A percentile compares a stretch with the other conserved stretches of the same genome.
These are phyloP conservation scores for Phallusia fumigata DNA, from an alignment of 23 tunicate species.

Conservation along the genomic window DNA sequence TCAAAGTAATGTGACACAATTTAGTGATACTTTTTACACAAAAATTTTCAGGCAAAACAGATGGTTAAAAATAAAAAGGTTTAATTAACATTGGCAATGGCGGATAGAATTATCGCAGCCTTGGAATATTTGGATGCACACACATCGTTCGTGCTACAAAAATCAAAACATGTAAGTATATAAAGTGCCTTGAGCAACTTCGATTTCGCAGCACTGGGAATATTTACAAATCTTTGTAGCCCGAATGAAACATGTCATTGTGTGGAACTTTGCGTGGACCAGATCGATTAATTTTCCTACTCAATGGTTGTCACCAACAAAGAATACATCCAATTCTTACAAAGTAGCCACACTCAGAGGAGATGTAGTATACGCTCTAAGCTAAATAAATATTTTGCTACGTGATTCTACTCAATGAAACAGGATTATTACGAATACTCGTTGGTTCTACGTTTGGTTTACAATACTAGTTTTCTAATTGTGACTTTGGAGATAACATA, in stretches of 20 bases:
- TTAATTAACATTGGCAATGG: slow-evolving; percentile 27
- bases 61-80: background rate
- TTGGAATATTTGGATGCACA: slow-evolving; percentile 78
- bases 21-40: background rate
- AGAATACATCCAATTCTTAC: background rate
- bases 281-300: background rate
- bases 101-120: slow-evolving; percentile 77
- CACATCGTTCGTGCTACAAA: slow-evolving; percentile 31
- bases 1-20: no score
- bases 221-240: no score
- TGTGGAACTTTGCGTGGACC: background rate
- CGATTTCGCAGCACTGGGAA: no score
- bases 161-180: slow-evolving; percentile 38
- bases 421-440: background rate
- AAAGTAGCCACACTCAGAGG: background rate
- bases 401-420: background rate
- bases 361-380: background rate
- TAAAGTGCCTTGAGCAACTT: background rate
- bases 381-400: background rate
- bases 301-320: slow-evolving; percentile 3
- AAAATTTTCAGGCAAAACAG: background rate
- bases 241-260: background rate
- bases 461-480: no score
- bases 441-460: no score
- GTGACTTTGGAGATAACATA: no score